These are phyloP conservation scores for Liasis olivaceus DNA, from an alignment of 2,797 vertebrate species.

Conservation along the genomic window DNA sequence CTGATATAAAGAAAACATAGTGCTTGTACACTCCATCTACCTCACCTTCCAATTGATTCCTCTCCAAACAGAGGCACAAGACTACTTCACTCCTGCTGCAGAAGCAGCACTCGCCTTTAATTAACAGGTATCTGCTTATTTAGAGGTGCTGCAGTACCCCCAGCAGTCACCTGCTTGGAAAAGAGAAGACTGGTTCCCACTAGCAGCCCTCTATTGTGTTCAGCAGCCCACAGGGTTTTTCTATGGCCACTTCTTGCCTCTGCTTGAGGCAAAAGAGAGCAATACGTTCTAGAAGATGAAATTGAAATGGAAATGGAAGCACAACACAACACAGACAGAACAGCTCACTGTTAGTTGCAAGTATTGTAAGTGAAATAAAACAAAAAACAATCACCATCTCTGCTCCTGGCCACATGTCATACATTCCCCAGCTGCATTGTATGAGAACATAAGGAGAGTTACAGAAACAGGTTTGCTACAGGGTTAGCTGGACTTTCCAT, in stretches of 20 bases:
- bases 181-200: neutral
- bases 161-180: neutral
- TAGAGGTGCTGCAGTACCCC: constrained; percentile 30
- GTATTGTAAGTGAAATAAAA: constrained; percentile 40
- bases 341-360: neutral
- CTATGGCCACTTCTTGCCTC: constrained; percentile 36
- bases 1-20: neutral
- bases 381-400: constrained; percentile 6
- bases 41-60: neutral
- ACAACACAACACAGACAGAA: constrained; percentile 21
- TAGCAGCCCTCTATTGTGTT: neutral
- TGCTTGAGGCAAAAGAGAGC: constrained; percentile 25
- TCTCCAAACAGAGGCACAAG: constrained; percentile 22
- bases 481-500: neutral
- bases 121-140: constrained; percentile 36
- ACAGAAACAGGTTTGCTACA: neutral
- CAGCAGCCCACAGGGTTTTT: constrained; percentile 14
- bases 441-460: neutral
- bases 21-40: neutral
- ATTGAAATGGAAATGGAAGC: constrained; percentile 14
- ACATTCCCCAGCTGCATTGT: neutral
- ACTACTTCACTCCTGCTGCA: constrained; percentile 19
- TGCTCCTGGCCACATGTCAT: neutral
- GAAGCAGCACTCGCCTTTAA: constrained; percentile 15
- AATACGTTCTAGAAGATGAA: constrained; percentile 13